These are phyloP conservation scores for Aphidius colemani DNA, from an alignment of 2,888 invertebrate genomes.

Conservation along the genomic window DNA sequence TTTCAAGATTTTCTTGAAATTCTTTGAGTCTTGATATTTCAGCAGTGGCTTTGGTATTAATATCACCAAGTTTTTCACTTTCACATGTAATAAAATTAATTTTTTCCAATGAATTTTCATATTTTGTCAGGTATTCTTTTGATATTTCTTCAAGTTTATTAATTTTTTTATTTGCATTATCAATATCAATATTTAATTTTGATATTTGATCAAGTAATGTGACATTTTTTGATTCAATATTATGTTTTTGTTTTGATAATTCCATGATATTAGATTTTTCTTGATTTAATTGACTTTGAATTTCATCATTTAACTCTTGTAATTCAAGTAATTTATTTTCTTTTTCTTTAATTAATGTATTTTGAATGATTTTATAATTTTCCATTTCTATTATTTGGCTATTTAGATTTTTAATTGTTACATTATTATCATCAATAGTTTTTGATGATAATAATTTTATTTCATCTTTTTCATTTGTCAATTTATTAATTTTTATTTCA, in stretches of 20 bases:
- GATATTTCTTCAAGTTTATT: slow-evolving; percentile 14
- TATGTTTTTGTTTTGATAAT: slow-evolving; percentile 10
- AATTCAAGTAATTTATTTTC: slow-evolving; percentile 39
- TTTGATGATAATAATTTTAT: neutral
- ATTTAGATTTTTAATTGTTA: slow-evolving; percentile 9
- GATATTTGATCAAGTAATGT: slow-evolving; percentile 21
- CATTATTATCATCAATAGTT: slow-evolving; percentile 19
- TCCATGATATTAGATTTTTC: slow-evolving; percentile 34
- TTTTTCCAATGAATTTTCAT: neutral
- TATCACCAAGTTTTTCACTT: slow-evolving; percentile 2
- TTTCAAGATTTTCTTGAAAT: slow-evolving; percentile 28
- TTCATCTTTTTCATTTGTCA: neutral
- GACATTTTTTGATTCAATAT: slow-evolving; percentile 11
- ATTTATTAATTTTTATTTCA: neutral
- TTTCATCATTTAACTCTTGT: slow-evolving; percentile 42
- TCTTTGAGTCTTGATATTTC: slow-evolving; percentile 19
- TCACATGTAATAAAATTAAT: neutral
- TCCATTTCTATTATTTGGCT: slow-evolving; percentile 1
- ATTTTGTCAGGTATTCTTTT: slow-evolving; percentile 3
- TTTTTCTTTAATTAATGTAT: slow-evolving; percentile 38
- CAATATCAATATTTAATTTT: slow-evolving; percentile 13
- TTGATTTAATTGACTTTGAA: slow-evolving; percentile 45
- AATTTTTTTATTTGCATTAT: slow-evolving; percentile 20
- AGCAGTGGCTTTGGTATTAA: neutral
- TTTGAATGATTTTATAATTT: slow-evolving; percentile 12